These are phyloP conservation scores for Madoqua kirkii DNA, from an alignment of 2,113 vertebrate species.

Conservation along the genomic window DNA sequence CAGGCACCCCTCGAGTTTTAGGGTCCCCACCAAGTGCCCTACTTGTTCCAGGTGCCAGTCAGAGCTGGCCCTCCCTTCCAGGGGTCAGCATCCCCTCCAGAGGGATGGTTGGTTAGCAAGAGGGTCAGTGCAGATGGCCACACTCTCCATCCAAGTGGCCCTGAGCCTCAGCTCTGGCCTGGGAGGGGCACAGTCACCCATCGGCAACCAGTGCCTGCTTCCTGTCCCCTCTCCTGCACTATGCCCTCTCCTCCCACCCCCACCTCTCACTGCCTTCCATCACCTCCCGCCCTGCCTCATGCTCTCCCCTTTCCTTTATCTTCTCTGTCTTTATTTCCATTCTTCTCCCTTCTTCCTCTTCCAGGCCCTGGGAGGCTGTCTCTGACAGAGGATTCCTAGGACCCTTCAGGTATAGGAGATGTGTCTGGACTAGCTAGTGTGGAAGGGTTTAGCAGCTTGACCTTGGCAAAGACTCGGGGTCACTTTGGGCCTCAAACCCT, in stretches of 20 bases:
- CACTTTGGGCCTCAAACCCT: background rate
- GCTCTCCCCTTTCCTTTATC: background rate
- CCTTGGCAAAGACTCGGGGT: background rate
- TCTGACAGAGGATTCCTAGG: background rate
- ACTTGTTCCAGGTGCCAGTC: background rate
- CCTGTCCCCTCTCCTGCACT: background rate
- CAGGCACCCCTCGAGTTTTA: background rate
- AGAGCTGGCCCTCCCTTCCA: background rate
- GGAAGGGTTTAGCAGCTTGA: background rate
- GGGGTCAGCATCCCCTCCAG: background rate
- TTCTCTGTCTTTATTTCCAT: background rate
- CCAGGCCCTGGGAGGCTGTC: background rate
- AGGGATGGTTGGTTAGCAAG: background rate
- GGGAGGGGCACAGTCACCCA: too few species aligned
- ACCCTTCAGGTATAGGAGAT: background rate
- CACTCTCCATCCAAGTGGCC: background rate
- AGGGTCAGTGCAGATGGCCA: too few species aligned
- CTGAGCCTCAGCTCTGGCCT: background rate
- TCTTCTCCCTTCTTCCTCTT: background rate
- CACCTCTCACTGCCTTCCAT: fast-evolving
- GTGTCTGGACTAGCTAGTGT: background rate
- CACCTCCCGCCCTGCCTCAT: fast-evolving
- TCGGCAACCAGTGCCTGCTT: fast-evolving
- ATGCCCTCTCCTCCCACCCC: background rate
- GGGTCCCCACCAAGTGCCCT: background rate